Base-by-base conservation (phyloP, 2,888 invertebrate species). In the Venusia cambrica region DNA sequence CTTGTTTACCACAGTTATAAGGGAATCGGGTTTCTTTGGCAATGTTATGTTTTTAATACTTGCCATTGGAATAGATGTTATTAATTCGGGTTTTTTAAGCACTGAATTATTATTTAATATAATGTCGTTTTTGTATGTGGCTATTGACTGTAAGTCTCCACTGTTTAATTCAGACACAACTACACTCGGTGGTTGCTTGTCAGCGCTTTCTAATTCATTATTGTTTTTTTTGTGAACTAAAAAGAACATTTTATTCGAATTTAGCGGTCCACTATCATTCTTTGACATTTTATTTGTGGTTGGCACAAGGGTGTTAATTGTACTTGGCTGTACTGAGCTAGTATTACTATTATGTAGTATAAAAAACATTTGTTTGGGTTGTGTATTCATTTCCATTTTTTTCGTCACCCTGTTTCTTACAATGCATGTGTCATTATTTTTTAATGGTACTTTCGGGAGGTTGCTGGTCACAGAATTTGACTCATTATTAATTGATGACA, bases 141-240 rank as follows among this genome's bases (percentile, higher is more conserved):
- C n/a, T n/a, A n/a, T n/a, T n/a, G n/a, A n/a, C n/a, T n/a, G n/a
- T n/a, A n/a, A n/a, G n/a, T n/a, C n/a, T n/a, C n/a, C n/a, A n/a
- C n/a, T n/a, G n/a, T n/a, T n/a, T n/a, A n/a, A n/a, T n/a, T n/a
- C n/a, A n/a, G n/a, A n/a, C n/a, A n/a, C n/a, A n/a, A n/a, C n/a
- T n/a, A n/a, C n/a, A n/a, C n/a, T n/a, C n/a, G n/a, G n/a, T 17
- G 18, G 5, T 11, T 16, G 25, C 5, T 7, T 4, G 12, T 5
- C 5, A 4, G 19, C 12, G 3, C 13, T 21, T 4, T 9, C 19
- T 19, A 10, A 6, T 5, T 20, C 10, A 4, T 25, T 37, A 19
- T 36, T 29, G 19, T 18, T 29, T 25, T 24, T 24, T 4, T 16
- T 36, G 4, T 36, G 29, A 6, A 36, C 18, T 15, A 36, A 19